Conservation (phyloP, 2,888 invertebrate species). For the Drosophila seclusa region DNA sequence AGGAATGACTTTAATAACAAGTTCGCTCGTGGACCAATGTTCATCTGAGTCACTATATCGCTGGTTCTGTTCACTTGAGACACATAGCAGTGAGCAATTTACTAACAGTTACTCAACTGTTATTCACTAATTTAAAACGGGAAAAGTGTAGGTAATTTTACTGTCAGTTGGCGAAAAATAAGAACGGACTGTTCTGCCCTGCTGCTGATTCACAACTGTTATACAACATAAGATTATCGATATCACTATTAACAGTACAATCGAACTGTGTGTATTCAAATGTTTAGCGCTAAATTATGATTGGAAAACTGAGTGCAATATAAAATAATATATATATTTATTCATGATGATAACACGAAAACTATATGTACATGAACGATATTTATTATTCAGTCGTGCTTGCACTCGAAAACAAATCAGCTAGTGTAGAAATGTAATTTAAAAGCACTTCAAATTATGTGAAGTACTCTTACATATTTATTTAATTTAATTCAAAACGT, state of each 20-base stretch:
- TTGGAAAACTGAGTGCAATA: background rate
- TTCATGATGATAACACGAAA: background rate
- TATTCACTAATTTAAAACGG: no score
- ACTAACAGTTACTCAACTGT: background rate
- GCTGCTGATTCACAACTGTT: background rate
- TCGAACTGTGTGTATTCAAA: background rate
- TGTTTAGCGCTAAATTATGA: background rate
- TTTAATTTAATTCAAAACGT: background rate
- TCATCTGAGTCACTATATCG: slow-evolving; percentile 10
- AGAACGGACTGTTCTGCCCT: background rate
- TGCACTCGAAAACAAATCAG: background rate
- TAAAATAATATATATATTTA: background rate
- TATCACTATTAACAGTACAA: background rate
- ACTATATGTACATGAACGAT: background rate
- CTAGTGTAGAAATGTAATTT: background rate
- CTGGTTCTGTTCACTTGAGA: slow-evolving; percentile 4
- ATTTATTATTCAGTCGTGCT: background rate
- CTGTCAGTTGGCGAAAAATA: background rate
- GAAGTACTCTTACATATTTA: background rate
- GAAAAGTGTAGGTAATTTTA: background rate
- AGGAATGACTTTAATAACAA: slow-evolving; percentile 43
- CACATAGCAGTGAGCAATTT: slow-evolving; percentile 13
- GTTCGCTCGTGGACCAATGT: slow-evolving; percentile 21
- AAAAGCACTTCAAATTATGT: background rate
- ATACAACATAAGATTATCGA: background rate